Conservation (phyloP, 1,140 invertebrate species). For the Aporrectodea caliginosa region DNA sequence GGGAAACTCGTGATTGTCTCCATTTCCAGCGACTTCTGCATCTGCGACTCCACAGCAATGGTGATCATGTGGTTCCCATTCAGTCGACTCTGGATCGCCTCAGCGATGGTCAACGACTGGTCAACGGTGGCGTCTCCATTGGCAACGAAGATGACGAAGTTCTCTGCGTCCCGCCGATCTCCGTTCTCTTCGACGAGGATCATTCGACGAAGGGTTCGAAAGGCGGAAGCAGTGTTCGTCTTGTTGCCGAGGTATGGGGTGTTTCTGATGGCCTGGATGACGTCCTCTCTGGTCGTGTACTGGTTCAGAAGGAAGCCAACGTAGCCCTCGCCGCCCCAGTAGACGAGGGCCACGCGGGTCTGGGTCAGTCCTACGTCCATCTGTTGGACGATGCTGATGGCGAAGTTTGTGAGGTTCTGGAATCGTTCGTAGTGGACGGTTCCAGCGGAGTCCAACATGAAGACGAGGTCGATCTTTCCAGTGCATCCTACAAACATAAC, state of each 20-base stretch:
- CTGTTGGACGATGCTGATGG: background rate
- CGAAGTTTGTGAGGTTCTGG: conserved; percentile 8
- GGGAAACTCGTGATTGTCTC: conserved; percentile 30
- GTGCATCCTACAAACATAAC: conserved; percentile 24
- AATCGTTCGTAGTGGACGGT: conserved; percentile 16
- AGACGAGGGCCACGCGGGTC: conserved; percentile 7
- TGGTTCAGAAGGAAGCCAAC: conserved; percentile 23
- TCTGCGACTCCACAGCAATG: conserved; percentile 5
- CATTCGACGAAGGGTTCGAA: conserved; percentile 13
- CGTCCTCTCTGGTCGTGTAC: conserved; percentile 24
- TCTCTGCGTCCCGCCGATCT: conserved; percentile 24
- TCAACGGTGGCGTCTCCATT: conserved; percentile 26
- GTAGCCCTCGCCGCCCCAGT: conserved; percentile 14
- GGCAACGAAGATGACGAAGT: conserved; percentile 27
- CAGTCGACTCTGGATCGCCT: conserved; percentile 13
- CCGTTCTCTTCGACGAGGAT: conserved; percentile 22
- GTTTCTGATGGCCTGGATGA: conserved; percentile 25
- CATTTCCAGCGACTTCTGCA: conserved; percentile 21
- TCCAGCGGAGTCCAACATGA: conserved; percentile 20
- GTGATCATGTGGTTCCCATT: conserved; percentile 12
- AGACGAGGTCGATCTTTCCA: conserved; percentile 20
- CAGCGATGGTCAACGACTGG: conserved; percentile 5
- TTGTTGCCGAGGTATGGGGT: conserved; percentile 14
- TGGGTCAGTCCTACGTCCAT: background rate
- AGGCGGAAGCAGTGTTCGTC: conserved; percentile 27